These are phyloP conservation scores for Ctenosaura bakeri DNA, from an alignment of 2,797 vertebrate species.

Conservation along the genomic window DNA sequence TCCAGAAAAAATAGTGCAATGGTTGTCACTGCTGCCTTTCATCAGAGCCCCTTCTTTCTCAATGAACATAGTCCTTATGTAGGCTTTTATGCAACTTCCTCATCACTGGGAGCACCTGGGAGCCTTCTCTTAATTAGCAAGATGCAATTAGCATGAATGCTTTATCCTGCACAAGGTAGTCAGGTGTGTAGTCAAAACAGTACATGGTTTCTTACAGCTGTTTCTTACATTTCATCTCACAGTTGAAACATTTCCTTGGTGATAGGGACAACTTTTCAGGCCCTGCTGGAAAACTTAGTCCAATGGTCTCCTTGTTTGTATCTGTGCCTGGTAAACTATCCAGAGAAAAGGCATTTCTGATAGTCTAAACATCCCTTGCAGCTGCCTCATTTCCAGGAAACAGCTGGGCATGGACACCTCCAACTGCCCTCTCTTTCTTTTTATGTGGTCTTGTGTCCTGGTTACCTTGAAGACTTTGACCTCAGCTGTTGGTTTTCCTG, in stretches of 20 bases:
- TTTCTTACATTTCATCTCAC: no score
- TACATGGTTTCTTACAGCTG: background rate
- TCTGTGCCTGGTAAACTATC: background rate
- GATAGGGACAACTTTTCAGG: slow-evolving; percentile 14
- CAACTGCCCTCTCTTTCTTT: background rate
- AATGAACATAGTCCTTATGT: slow-evolving; percentile 38
- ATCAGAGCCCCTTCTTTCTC: slow-evolving; percentile 8
- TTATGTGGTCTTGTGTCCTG: background rate
- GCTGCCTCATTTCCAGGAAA: slow-evolving; percentile 9
- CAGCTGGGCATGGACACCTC: background rate
- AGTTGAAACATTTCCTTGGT: slow-evolving; percentile 21
- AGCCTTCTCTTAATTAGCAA: slow-evolving; percentile 63
- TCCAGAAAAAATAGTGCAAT: background rate
- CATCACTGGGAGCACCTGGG: slow-evolving; percentile 45
- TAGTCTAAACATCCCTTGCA: background rate
- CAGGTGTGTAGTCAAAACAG: background rate
- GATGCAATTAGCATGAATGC: slow-evolving; percentile 61
- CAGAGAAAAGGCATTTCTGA: background rate
- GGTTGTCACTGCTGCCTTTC: background rate
- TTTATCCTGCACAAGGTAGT: slow-evolving; percentile 48
- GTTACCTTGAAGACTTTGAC: background rate
- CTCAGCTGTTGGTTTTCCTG: background rate
- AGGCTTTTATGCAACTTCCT: slow-evolving; percentile 55
- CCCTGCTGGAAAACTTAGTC: slow-evolving; percentile 18
- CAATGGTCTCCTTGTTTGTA: background rate